phyloP scores from a whole-genome alignment of 2,888 invertebrate genomes.

The Yponomeuta evonymella region DNA sequence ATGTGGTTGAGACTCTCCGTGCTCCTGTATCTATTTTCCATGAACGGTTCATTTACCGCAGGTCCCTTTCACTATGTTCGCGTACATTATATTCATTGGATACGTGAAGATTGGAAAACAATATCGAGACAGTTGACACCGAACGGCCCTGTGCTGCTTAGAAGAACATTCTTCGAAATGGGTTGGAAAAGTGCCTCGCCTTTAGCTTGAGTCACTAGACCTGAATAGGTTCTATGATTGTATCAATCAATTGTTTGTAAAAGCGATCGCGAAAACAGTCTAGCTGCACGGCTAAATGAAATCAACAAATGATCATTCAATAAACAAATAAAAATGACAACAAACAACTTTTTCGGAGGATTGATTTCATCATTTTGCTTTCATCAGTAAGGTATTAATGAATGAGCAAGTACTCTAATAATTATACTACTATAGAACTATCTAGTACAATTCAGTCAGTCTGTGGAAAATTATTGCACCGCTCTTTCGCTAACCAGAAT shows the following conservation, averaged over 20 bases:
- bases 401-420: too few species aligned
- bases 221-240: constrained; percentile 18
- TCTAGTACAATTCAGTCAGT: too few species aligned
- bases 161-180: constrained; percentile 14
- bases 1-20: constrained; percentile 60
- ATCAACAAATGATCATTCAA: constrained; percentile 43
- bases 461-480: too few species aligned
- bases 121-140: not conserved
- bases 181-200: not conserved
- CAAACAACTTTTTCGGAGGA: too few species aligned
- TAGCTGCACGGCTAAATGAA: constrained; percentile 30
- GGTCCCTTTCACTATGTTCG: not conserved
- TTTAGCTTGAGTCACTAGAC: not conserved
- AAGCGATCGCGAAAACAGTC: constrained; percentile 33
- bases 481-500: not conserved
- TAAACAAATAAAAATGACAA: constrained; percentile 7
- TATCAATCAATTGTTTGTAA: constrained; percentile 56
- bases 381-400: too few species aligned
- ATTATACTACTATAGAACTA: not conserved
- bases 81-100: not conserved
- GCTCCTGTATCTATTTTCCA: constrained; percentile 56
- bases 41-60: constrained; percentile 33
- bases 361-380: too few species aligned
- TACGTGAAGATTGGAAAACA: not conserved
- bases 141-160: not conserved